Evolutionary conservation across 2,888 invertebrate genomes (phyloP), one percentile per base, ranked within the genome.

Genomic region (Apoda limacodes): DNA sequence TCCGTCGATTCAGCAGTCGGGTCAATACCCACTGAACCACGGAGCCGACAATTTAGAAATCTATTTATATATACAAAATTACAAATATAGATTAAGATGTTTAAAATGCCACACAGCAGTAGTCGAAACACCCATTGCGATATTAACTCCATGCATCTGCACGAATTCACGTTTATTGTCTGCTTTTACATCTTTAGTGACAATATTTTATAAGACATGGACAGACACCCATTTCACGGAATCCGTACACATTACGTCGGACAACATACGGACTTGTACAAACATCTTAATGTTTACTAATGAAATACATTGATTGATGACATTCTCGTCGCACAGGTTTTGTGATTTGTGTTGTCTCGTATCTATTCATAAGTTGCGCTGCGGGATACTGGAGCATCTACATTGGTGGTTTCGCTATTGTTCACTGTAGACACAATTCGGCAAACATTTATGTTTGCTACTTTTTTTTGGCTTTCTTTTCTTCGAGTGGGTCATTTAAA

Each of bases 271-370:
- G 65, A 72, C 71, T 74, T 75, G 74, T 75, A 78, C 72, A 78
- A 78, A 78, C 78, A 80, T 80, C 78, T 80, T 76, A 80, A 80
- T 80, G 75, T 78, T 76, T 72, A 75, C 78, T 78, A 78, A 80
- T 80, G 76, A 75, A 60, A 60, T 69, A 72, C 72, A 72, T 68
- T 78, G 78, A 78, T 78, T 72, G 78, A 78, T 80, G 74, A 62
- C 54, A 53, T 50, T 58, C 53, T 45, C 53, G 54, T 54, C 57
- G 68, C 68, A 60, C 61, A 60, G 63, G 69, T 70, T 71, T 71
- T 70, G 69, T 74, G 17, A 17, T 6, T 7, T 17, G 7, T 17
- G 69, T 64, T 54, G 59, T 49, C 48, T 58, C 49, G 55, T 50
- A 70, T 75, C 74, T 74, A 74, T 76, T 71, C 67, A 75, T 70